A percentile compares a stretch with the other conserved stretches of the same genome.
Conservation (phyloP, 2,113 vertebrate genomes). For the human region GRCh38 chr20:40693001-40693500, state of each 20-base stretch:
- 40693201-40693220: background rate
- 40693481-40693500: background rate
- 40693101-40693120: background rate
- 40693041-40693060: background rate
- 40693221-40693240: background rate
- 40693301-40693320: background rate
- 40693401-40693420: background rate
- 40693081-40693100: background rate
- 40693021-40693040: background rate
- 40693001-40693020: background rate
- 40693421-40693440: background rate
- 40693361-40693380: background rate
- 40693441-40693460: background rate
- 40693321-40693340: slow-evolving; percentile 6
- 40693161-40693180: background rate
- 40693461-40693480: background rate
- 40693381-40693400: background rate
- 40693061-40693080: background rate
- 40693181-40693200: background rate
- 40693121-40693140: background rate
- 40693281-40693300: background rate
- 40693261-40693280: too few species aligned
- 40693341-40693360: background rate
- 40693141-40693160: background rate
- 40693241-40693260: background rate